Evolutionary conservation across 2,113 vertebrate species (phyloP), one percentile per base, ranked within the genome.

Genomic region (Sterrhoptilus dennistouni): DNA sequence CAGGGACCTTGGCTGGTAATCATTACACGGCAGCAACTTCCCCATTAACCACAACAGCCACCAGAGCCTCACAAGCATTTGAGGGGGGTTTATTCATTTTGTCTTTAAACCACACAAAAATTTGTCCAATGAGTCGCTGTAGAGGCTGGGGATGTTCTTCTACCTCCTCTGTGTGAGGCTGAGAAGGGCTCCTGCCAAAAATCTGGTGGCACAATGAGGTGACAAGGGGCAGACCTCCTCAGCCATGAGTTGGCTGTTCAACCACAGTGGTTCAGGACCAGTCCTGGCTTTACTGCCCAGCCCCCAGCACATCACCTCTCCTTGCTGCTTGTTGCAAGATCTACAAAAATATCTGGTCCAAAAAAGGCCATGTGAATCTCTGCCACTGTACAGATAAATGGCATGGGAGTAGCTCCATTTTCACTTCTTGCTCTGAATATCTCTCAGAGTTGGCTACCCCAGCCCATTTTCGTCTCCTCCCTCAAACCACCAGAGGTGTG

Each of bases 201-300:
- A 47, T 12, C 53, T 60, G 59, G 40, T 65, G 72, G 11, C 53
- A 65, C 31, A 14, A 12, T 2, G 21, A 14, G n/a, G 31, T 68
- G 31, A 31, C 0, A 0, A 27, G n/a, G 38, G 10, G 31, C 2
- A 45, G 24, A 57, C 3, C 4, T 65, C 28, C 25, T 28, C 54
- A 36, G 3, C 33, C 14, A 4, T 5, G 14, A 23, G 11, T 1
- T 33, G 25, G 18, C 9, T 22, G 3, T 17, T 52, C 47, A 66
- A 2, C 28, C 28, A 12, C 9, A 11, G 29, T 2, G 28, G 15
- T 20, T 38, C 23, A 59, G 23, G 9, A 16, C 44, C 7, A 22
- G 2, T 29, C 44, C 57, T 83, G 63, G 19, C 29, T 56, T 87
- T 72, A 24, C n/a, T 74, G 24, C n/a, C 24, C 21, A 28, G 8